phyloP scores from a whole-genome alignment of 2,888 invertebrate genomes.

The Alsophila aescularia region DNA sequence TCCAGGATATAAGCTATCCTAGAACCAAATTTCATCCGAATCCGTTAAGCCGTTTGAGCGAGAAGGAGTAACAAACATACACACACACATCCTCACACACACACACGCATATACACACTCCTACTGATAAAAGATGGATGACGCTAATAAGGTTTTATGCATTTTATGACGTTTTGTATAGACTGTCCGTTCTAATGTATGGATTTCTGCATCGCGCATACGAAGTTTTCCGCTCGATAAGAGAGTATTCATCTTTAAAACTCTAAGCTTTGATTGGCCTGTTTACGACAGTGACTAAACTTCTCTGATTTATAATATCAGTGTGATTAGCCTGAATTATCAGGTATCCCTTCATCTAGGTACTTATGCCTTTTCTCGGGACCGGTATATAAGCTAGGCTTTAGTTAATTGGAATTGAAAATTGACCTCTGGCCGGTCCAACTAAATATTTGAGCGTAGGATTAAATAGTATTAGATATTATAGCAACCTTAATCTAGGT shows the following conservation, averaged over 20 bases:
- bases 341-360: background rate
- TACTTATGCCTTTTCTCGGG: background rate
- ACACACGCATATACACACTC: too few species aligned
- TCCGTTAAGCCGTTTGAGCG: background rate
- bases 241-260: too few species aligned
- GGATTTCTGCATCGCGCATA: too few species aligned
- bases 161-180: too few species aligned
- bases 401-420: conserved; percentile 23
- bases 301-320: background rate
- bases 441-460: conserved; percentile 12
- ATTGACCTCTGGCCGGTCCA: conserved; percentile 18
- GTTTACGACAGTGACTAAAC: too few species aligned
- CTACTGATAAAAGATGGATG: too few species aligned
- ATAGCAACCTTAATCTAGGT: conserved; percentile 3
- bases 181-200: too few species aligned
- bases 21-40: background rate
- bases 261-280: too few species aligned
- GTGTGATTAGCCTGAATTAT: conserved; percentile 1
- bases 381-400: conserved; percentile 14
- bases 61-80: background rate
- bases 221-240: too few species aligned
- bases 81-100: background rate
- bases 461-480: conserved; percentile 9
- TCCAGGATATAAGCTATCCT: background rate
- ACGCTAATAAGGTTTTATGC: too few species aligned